Base-by-base conservation (phyloP, 2,113 vertebrate species). In the Odontesthes bonariensis region DNA sequence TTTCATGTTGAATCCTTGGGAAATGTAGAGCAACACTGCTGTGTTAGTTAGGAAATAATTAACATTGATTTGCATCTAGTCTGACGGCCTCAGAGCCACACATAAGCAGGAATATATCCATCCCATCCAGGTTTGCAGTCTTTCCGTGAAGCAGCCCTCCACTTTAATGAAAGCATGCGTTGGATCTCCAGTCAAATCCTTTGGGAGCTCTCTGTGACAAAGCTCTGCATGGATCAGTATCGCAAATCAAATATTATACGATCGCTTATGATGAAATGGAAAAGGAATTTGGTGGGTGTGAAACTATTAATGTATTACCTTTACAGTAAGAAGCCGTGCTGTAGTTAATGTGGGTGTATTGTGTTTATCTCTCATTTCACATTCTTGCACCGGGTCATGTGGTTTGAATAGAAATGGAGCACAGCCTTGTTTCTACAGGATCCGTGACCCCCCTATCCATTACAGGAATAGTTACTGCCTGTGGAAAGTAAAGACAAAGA, bases 391-490 rank as follows among this genome's bases (percentile, higher is more conserved):
- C 0, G 19, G 53, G 56, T 84, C 13, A 46, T 73, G 31, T 78
- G 46, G 27, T 57, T 80, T 77, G 49, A 22, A 69, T 51, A 54
- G 74, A 85, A 87, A 61, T 63, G 55, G 60, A 76, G 53, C 53
- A 14, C 17, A 68, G 79, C 57, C 73, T 75, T 32, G 69, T 86
- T 58, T 69, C 44, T 68, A 61, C 73, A 77, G 58, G 85, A 83
- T 87, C 71, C 54, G 17, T 84, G 82, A 65, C 67, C 69, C 46
- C 27, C 68, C 49, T 86, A 84, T 92, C 83, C 53, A 68, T 88
- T 91, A 77, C 89, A 86, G 54, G 82, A 84, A 17, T 4, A 58
- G 67, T 76, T 85, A 73, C 86, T 82, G 62, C 51, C 73, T 88
- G 58, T 69, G 72, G 73, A 79, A 73, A 69, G 81, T 54, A 51